Percentiles rank a stretch among this genome's conserved stretches.
Conservation (phyloP, 2,888 invertebrate species). For the Plebejus argus region DNA sequence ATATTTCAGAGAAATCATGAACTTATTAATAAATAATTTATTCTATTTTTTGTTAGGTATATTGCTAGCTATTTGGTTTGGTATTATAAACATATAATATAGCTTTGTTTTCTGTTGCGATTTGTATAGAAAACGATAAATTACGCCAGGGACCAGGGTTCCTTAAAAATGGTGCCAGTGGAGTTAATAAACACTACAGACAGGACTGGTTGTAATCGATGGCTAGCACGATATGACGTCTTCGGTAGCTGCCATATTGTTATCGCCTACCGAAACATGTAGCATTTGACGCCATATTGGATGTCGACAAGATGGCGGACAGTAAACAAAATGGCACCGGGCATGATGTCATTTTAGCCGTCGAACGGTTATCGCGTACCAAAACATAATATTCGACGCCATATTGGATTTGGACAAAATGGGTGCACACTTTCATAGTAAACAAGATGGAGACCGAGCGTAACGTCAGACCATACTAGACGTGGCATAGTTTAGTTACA, state of each 20-base stretch:
- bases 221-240: background rate
- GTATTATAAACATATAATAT: no score
- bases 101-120: no score
- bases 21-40: no score
- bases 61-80: no score
- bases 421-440: background rate
- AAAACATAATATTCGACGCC: background rate
- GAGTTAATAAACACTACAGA: no score
- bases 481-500: background rate
- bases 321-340: background rate
- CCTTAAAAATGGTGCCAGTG: no score
- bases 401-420: background rate
- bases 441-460: background rate
- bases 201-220: no score
- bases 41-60: no score
- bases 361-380: background rate
- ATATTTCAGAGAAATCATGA: no score
- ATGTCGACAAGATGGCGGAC: background rate
- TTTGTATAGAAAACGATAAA: no score
- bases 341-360: background rate
- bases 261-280: background rate
- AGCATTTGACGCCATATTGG: background rate
- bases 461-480: background rate
- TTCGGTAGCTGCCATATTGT: background rate
- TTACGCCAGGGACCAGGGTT: no score